Evolutionary conservation across 1,140 invertebrate genomes (phyloP).

Genomic region (Cotesia glomerata): DNA sequence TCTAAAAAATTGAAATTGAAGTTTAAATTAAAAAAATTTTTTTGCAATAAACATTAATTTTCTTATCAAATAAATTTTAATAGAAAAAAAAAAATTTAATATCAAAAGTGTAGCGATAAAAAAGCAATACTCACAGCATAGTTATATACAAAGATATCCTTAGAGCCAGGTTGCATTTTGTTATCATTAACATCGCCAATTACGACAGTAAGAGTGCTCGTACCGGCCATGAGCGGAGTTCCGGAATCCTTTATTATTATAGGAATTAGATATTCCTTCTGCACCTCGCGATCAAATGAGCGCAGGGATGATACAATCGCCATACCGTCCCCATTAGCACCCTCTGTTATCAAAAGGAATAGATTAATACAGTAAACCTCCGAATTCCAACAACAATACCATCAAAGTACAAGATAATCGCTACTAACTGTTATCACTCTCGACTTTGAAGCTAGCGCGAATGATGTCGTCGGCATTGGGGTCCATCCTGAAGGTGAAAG

Average conservation of each 20-base stretch:
- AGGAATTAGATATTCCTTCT: slow-evolving; percentile 93
- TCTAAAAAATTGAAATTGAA: too few species aligned
- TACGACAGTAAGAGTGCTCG: slow-evolving; percentile 91
- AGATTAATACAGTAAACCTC: not conserved
- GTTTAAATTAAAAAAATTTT: not conserved
- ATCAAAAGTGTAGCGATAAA: not conserved
- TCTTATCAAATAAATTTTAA: too few species aligned
- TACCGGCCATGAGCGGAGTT: slow-evolving; percentile 90
- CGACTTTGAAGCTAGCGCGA: slow-evolving; percentile 90
- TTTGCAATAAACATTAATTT: too few species aligned
- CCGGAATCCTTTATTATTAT: slow-evolving; percentile 93
- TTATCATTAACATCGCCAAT: slow-evolving; percentile 97
- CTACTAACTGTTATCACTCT: slow-evolving; percentile 87
- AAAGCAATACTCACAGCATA: slow-evolving; percentile 70
- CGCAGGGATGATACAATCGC: slow-evolving; percentile 88
- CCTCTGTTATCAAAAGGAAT: slow-evolving; percentile 67
- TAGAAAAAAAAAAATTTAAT: not conserved
- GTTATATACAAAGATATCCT: slow-evolving; percentile 97
- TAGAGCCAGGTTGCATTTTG: slow-evolving; percentile 94
- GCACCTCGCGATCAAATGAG: slow-evolving; percentile 93
- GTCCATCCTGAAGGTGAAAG: slow-evolving; percentile 92
- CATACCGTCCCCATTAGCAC: slow-evolving; percentile 94
- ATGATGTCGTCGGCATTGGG: slow-evolving; percentile 92
- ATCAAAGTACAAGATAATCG: not conserved
- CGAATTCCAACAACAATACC: not conserved